Evolutionary conservation across 2,888 invertebrate species (phyloP), one percentile per base, ranked within the genome.

Genomic region (Hololepta plana): DNA sequence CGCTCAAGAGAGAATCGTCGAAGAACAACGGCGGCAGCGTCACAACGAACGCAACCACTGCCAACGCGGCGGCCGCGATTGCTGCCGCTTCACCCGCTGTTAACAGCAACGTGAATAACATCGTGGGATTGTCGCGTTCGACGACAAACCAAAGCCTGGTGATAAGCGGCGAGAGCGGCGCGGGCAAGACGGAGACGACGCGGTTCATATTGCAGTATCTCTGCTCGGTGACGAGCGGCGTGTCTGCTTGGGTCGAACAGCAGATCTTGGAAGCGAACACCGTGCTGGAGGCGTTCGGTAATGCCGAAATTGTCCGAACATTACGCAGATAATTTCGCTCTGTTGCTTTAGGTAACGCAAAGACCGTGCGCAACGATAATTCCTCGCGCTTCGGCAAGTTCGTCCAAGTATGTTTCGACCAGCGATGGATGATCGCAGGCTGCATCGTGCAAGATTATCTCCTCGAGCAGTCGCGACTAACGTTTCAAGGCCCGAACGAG

Each of bases 361-460:
- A 85, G 57, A 90, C 90, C 1, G 80, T 88, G 7, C 67, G 88
- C 23, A 90, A 90, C 48, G 88, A 90, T 55, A 90, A 90, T 53
- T 87, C 87, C 8, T 84, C 84, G 19, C 67, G 90, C 6, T 90
- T 90, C 53, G 90, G 90, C n/a, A 88, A 90, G 57, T 90, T 88
- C 51, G 88, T 90, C 65, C 88, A 88, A 57, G 84, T 90, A 4
- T 82, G 88, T 46, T 74, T 90, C 48, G 88, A 90, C 57, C 68
- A 68, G 33, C 72, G 80, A 40, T 84, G 82, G 59, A 80, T 80
- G 56, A 90, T 90, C 43, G 77, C 79, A 38, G 90, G 90, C 10
- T 88, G 88, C 41, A 81, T 88, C 34, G 76, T 90, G 27, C 75
- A 88, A 46, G 88, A 90, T 54, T 90, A 88, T 50, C 60, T 90